These are phyloP conservation scores for Chrysomela aeneicollis DNA, from an alignment of 2,888 invertebrate genomes.

Conservation along the genomic window DNA sequence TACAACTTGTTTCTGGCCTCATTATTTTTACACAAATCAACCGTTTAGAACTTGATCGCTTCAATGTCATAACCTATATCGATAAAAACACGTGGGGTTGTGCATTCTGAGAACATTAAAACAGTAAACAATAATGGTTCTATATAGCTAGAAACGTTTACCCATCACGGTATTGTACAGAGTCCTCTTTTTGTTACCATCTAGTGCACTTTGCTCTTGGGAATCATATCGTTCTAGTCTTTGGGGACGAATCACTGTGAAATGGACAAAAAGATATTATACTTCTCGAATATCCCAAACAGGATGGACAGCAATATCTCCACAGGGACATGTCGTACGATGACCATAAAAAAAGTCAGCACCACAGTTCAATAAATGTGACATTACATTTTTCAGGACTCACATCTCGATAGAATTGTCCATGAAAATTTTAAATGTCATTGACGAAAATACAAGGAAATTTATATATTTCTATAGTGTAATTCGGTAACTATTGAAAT, in stretches of 20 bases:
- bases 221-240: slow-evolving; percentile 31
- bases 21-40: slow-evolving; percentile 40
- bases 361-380: no score
- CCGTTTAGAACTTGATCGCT: slow-evolving; percentile 47
- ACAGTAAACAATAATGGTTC: slow-evolving; percentile 17
- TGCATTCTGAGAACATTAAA: slow-evolving; percentile 33
- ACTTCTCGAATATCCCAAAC: no score
- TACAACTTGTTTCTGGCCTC: slow-evolving; percentile 42
- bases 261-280: background rate
- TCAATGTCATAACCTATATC: slow-evolving; percentile 26
- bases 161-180: slow-evolving; percentile 20
- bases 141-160: slow-evolving; percentile 3
- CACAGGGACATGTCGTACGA: no score
- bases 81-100: slow-evolving; percentile 39
- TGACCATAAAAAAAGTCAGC: no score
- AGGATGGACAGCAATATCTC: no score
- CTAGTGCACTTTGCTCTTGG: slow-evolving; percentile 28
- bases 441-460: no score
- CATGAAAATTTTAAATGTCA: no score
- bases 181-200: slow-evolving; percentile 25
- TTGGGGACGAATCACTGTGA: slow-evolving; percentile 5
- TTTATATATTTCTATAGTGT: no score
- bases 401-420: no score
- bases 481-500: no score
- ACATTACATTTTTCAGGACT: no score